Evolutionary conservation across 2,797 vertebrate species (phyloP).

Genomic region (Manis crassicaudata): DNA sequence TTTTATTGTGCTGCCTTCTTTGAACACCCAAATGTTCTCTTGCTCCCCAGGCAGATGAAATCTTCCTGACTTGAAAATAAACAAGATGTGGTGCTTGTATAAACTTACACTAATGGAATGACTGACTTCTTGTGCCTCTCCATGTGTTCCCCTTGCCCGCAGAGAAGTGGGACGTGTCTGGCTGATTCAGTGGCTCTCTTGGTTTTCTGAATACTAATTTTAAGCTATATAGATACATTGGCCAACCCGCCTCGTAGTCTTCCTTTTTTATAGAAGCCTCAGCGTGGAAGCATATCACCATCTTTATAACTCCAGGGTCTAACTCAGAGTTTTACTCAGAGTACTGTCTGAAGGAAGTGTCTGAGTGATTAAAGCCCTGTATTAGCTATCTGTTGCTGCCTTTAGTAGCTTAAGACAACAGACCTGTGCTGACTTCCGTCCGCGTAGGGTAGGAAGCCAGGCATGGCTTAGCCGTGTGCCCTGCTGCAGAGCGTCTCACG

Average conservation of each 20-base stretch:
- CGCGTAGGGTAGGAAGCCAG: not conserved
- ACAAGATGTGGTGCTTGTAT: not conserved
- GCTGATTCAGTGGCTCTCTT: not conserved
- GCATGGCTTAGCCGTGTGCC: rapidly evolving
- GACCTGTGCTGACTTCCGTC: not conserved
- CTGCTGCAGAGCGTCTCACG: not conserved
- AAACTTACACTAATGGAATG: not conserved
- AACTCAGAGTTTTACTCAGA: not conserved
- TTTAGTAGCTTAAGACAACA: not conserved
- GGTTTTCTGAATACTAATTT: not conserved
- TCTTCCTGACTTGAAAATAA: not conserved
- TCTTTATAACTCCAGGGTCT: not conserved
- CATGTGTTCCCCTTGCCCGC: not conserved
- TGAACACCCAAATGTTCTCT: not conserved
- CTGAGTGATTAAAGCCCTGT: not conserved
- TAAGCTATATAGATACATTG: not conserved
- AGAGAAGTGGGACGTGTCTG: not conserved
- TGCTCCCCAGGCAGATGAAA: not conserved
- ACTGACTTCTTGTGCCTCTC: not conserved
- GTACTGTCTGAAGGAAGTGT: not conserved
- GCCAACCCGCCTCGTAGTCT: not conserved
- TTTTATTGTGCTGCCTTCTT: not conserved
- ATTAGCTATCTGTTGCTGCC: not conserved
- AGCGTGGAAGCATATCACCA: rapidly evolving
- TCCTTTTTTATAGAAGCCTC: not conserved